phyloP scores from a whole-genome alignment of 1,140 invertebrate genomes.

The Cydia pomonella region DNA sequence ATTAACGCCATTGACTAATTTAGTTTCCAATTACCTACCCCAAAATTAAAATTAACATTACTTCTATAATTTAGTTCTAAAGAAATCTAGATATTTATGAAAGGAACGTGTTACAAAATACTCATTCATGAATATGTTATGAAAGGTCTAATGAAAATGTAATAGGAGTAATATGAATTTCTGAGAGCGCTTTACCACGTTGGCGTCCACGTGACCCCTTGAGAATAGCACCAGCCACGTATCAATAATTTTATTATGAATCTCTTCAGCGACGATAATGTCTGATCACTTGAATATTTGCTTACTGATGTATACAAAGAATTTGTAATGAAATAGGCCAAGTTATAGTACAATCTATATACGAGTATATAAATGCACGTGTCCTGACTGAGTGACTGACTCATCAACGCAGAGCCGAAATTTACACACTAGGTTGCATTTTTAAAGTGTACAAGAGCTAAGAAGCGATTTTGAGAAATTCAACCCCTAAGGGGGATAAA shows the following conservation, averaged over 20 bases:
- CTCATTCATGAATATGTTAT: conserved; percentile 57
- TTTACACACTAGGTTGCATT: too few species aligned
- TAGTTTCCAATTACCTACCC: background rate
- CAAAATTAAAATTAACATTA: conserved; percentile 9
- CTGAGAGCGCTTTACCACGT: conserved; percentile 57
- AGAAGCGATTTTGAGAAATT: too few species aligned
- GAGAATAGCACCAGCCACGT: conserved; percentile 64
- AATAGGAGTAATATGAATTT: conserved; percentile 69
- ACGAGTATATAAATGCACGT: too few species aligned
- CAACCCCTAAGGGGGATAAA: too few species aligned
- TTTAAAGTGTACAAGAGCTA: too few species aligned
- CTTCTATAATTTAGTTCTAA: conserved; percentile 3
- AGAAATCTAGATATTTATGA: conserved; percentile 25
- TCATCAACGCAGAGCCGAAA: too few species aligned
- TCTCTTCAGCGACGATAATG: conserved; percentile 60
- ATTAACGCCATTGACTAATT: background rate
- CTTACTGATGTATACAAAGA: background rate
- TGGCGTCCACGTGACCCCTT: conserved; percentile 61
- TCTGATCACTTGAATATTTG: conserved; percentile 10
- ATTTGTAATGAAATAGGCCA: conserved; percentile 1
- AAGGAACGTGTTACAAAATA: conserved; percentile 50
- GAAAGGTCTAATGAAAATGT: conserved; percentile 64
- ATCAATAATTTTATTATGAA: conserved; percentile 75
- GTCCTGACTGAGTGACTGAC: too few species aligned
- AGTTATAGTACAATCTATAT: background rate